Base-by-base conservation (phyloP, 1,140 invertebrate species). In the Rhysida immarginata region DNA sequence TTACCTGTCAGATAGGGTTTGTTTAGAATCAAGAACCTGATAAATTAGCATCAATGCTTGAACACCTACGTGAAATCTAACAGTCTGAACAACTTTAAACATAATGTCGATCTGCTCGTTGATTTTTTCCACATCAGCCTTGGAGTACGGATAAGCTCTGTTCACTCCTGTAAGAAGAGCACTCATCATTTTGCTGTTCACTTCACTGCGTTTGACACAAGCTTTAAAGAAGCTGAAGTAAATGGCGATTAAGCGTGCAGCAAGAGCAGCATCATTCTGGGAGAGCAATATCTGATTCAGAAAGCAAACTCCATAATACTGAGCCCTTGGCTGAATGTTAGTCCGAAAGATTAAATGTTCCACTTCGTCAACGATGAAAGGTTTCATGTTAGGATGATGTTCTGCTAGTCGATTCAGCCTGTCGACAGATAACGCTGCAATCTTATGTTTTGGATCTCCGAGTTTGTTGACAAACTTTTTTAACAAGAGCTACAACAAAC, bases 211-310 rank as follows among this genome's bases (percentile, higher is more conserved):
- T 68, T 91, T 89, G 16, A 92, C 78, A 44, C 83, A 82, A 48
- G 90, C 85, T 74, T 93, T 96, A 72, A 98, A 98, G 64, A 97
- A 91, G 0, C 85, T 81, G 66, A 98, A 93, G 69, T 96, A 97
- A n/a, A 97, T 81, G 53, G 82, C 75, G 13, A 97, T 84, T 16
- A 97, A 71, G 61, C 79, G 82, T 57, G 79, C 79, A 0, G 93
- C 91, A 18, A 96, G 72, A 51, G 83, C 76, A 1, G 74, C 73
- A 50, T 92, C 83, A 11, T 84, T 81, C 26, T 79, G 77, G 13
- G 76, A 70, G 43, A 89, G 71, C 60, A 82, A 75, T 61, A 87
- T 81, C 67, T 91, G 87, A 42, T 84, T 85, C 18, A 98, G 71
- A 66, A 95, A 89, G 67, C 93, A 96, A 18, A 97, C 77, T 0